Percentiles rank a stretch among this genome's conserved stretches.
Evolutionary conservation across 2,113 vertebrate genomes (phyloP).

Genomic region (Ictidomys tridecemlineatus): DNA sequence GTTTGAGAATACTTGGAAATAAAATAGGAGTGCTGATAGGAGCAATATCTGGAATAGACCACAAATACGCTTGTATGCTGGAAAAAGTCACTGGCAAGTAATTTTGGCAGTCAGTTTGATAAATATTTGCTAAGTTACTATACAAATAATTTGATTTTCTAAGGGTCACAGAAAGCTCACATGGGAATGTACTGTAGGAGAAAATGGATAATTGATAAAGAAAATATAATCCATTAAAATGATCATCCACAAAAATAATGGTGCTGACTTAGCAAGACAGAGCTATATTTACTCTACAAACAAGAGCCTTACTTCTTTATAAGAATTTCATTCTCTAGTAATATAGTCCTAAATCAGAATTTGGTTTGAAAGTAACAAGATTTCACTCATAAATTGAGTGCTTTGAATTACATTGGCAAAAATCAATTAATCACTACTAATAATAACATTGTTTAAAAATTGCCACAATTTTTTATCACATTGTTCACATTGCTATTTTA

Average conservation of each 20-base stretch:
- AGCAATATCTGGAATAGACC: neutral
- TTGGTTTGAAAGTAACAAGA: neutral
- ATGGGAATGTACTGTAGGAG: neutral
- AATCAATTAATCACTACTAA: neutral
- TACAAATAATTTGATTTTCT: conserved; percentile 29
- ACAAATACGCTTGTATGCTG: neutral
- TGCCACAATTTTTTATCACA: neutral
- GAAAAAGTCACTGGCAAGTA: neutral
- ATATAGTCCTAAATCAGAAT: neutral
- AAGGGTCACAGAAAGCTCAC: neutral
- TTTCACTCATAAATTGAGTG: neutral
- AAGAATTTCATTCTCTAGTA: neutral
- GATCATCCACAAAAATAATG: neutral
- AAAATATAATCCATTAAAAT: conserved; percentile 46
- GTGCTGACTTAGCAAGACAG: neutral
- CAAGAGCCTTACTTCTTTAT: neutral
- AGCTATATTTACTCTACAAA: neutral
- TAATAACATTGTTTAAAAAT: neutral
- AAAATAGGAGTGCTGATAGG: neutral
- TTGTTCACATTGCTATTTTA: conserved; percentile 16
- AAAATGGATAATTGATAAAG: neutral
- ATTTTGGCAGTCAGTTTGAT: neutral
- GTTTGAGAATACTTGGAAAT: conserved; percentile 46
- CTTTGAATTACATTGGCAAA: neutral
- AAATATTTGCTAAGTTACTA: conserved; percentile 29